Evolutionary conservation across 2,113 vertebrate species (phyloP).

Genomic region (Embiotoca jacksoni): DNA sequence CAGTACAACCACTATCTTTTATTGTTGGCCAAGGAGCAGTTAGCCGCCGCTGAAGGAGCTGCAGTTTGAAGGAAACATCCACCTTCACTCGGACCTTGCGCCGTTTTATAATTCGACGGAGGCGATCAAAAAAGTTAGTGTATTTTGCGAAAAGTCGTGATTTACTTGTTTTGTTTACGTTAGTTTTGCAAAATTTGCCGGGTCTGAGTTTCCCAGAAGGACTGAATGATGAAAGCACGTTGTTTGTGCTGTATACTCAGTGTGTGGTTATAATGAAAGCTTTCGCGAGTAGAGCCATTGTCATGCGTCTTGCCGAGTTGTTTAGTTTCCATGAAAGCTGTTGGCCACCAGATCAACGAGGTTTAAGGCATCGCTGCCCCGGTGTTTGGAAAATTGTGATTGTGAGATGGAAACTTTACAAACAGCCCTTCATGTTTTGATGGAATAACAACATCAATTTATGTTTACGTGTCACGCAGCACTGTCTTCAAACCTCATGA

Average conservation of each 20-base stretch:
- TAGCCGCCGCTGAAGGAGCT: neutral
- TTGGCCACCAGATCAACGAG: conserved; percentile 9
- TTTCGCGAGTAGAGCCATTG: conserved; percentile 1
- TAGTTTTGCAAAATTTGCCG: neutral
- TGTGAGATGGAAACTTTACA: neutral
- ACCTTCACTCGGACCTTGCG: neutral
- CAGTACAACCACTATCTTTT: neutral
- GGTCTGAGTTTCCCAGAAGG: neutral
- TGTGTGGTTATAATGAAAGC: conserved; percentile 1
- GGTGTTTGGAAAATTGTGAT: neutral
- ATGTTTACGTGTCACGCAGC: neutral
- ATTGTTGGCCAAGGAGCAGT: neutral
- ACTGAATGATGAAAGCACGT: neutral
- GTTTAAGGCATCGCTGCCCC: neutral
- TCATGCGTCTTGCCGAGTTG: conserved; percentile 12
- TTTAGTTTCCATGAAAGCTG: conserved; percentile 22
- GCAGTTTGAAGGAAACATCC: neutral
- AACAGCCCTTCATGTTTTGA: conserved; percentile 2
- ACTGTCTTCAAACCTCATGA: neutral
- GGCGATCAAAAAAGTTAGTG: neutral
- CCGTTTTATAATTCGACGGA: neutral
- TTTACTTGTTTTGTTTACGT: neutral
- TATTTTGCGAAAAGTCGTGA: neutral
- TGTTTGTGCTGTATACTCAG: neutral
- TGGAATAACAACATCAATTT: neutral